Base-by-base conservation (phyloP, 2,888 invertebrate species). In the Lycia hirtaria region DNA sequence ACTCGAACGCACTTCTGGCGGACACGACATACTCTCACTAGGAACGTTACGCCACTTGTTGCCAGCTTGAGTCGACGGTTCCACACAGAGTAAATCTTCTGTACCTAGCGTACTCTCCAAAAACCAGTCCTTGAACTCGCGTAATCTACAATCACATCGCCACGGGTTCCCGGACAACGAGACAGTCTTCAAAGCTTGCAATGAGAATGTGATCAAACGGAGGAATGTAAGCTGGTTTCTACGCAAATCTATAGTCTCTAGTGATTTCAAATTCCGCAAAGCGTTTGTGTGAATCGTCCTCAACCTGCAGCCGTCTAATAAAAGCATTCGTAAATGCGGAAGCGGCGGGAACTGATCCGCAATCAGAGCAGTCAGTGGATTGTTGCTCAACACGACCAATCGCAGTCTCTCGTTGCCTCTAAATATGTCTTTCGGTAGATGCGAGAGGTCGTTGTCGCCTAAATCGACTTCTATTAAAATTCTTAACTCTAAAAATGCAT, bases 401-500 rank as follows among this genome's bases (percentile, higher is more conserved):
- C 96, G 93, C 67, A 97, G 92, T 64, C 97, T 93, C 82, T 96
- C 96, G 89, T 97, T 97, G 65, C 97, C 97, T 81, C 94, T 93
- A 78, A 97, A 97, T 43, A 97, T 97, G 62, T 95, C 95, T 65
- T 94, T 95, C 65, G 97, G 95, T 50, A 97, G 83, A 76, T 92
- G 93, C 56, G 94, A 93, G 57, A 97, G 93, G 73, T 95, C 94
- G 92, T 98, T 98, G 77, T 97, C 95, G 44, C 96, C 96, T 73
- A 98, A 92, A 88, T 98, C 97, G 59, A 98, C 95, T 92, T 98
- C 97, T 20, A 97, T 94, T 38, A 98, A 90, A 68, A 97, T 97
- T 62, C 95, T 95, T 73, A 98, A 93, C 78, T 97, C 96, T 73
- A 95, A 93, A 85, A 98, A 98, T n/a, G 97, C 96, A 75, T 97